These are phyloP conservation scores for Willowsia nigromaculata DNA, from an alignment of 2,888 invertebrate genomes.

Conservation along the genomic window DNA sequence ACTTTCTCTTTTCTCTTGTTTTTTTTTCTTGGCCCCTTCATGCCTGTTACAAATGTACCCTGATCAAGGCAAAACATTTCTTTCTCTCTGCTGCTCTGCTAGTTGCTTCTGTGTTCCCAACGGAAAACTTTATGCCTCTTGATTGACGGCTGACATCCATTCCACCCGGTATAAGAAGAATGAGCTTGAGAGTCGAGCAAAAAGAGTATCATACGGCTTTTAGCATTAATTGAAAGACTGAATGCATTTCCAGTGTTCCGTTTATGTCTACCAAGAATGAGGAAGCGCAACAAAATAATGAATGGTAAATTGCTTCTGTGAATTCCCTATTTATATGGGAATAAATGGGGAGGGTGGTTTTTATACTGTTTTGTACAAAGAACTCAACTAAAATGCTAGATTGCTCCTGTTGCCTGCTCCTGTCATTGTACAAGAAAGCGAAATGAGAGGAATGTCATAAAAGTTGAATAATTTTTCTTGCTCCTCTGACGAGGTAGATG, in stretches of 20 bases:
- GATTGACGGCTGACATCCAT: conserved; percentile 78
- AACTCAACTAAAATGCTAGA: background rate
- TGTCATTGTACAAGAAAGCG: conserved; percentile 37
- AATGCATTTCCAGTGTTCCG: conserved; percentile 33
- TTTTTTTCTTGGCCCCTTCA: background rate
- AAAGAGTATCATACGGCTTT: conserved; percentile 54
- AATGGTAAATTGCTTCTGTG: conserved; percentile 8
- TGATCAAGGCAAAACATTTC: background rate
- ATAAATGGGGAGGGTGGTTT: background rate
- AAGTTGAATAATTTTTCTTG: conserved; percentile 8
- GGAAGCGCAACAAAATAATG: conserved; percentile 10
- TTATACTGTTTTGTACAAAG: background rate
- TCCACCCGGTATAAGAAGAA: conserved; percentile 36
- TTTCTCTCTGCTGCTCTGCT: background rate
- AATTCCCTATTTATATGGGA: conserved; percentile 8
- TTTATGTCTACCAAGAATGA: background rate
- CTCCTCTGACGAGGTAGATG: background rate
- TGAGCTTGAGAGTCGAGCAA: background rate
- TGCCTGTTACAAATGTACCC: background rate
- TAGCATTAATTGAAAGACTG: conserved; percentile 62
- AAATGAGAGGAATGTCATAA: conserved; percentile 35
- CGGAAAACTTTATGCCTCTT: conserved; percentile 77
- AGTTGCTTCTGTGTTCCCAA: conserved; percentile 65
- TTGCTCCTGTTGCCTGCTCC: conserved; percentile 9
- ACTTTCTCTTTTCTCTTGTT: background rate